A percentile compares a stretch with the other conserved stretches of the same genome.
phyloP scores from a whole-genome alignment of 1,140 invertebrate genomes.

The Laodelphax striatellus region DNA sequence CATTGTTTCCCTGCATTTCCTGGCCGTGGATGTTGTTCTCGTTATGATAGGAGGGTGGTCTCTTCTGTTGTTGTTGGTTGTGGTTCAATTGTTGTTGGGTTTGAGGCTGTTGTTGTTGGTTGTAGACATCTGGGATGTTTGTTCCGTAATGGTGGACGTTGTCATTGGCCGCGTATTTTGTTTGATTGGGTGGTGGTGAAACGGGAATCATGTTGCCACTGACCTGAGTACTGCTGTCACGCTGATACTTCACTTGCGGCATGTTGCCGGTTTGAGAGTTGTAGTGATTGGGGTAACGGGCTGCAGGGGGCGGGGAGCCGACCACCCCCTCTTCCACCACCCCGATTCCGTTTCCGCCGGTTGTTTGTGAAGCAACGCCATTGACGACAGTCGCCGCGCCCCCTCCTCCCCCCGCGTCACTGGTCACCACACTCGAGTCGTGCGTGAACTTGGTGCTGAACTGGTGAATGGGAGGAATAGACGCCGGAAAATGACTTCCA shows the following conservation, averaged over 20 bases:
- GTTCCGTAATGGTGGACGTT: constrained; percentile 16
- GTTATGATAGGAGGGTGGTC: constrained; percentile 7
- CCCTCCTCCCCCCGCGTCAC: constrained; percentile 33
- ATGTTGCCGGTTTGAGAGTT: constrained; percentile 5
- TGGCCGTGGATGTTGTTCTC: constrained; percentile 8
- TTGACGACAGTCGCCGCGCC: constrained; percentile 19
- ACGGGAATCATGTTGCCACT: constrained; percentile 17
- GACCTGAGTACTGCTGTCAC: constrained; percentile 21
- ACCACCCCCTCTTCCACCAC: constrained; percentile 17
- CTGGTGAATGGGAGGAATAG: constrained; percentile 44
- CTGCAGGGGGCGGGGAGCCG: constrained; percentile 4
- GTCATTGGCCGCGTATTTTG: background rate
- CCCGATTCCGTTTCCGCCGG: constrained; percentile 10
- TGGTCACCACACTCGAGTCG: constrained; percentile 35
- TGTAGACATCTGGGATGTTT: constrained; percentile 14
- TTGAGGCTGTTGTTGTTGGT: constrained; percentile 1
- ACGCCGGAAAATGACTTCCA: constrained; percentile 43
- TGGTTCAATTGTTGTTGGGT: constrained; percentile 8
- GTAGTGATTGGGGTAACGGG: constrained; percentile 18
- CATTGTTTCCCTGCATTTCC: constrained; percentile 6
- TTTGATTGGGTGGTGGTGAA: constrained; percentile 6
- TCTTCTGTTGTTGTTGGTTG: constrained; percentile 1
- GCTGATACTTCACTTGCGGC: constrained; percentile 19
- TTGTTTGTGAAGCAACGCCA: constrained; percentile 1
- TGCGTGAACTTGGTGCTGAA: constrained; percentile 50